Evolutionary conservation across 2,888 invertebrate species (phyloP), one percentile per base, ranked within the genome.

Genomic region (Gortyna flavago): DNA sequence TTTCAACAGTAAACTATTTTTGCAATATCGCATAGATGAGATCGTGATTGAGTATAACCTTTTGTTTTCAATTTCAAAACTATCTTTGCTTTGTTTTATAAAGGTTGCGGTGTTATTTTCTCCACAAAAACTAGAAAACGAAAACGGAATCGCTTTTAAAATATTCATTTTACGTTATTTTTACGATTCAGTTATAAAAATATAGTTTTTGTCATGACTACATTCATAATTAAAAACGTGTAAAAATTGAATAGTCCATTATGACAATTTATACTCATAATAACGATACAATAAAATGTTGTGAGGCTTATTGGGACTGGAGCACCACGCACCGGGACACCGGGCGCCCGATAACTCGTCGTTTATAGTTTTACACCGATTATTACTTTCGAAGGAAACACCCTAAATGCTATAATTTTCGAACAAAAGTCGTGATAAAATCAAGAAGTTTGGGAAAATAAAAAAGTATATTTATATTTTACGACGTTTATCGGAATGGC

Each of bases 221-320:
- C 51, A 80, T 84, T 83, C 78, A 72, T 80, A 87, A 35, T 84
- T 83, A 83, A 75, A 84, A 83, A 79, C 78, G 70, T 72, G 83
- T 85, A 81, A 85, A 83, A 87, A 71, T 81, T 87, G 88, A 85
- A 87, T 83, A 81, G 88, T 74, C 75, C 72, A 83, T 85, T 84
- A 75, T 38, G 70, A 68, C 54, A 82, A 84, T 84, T 81, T 86
- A 80, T 87, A 48, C 75, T 81, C 62, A 44, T 81, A 81, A 35
- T 80, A 73, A 79, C 70, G 79, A 81, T 66, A 86, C 79, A 76
- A 81, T 85, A 84, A 84, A 87, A 72, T 65, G 48, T 61, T 64
- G 77, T 74, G 71, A 65, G 62, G 77, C 77, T 70, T 71, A 57
- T 65, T 32, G 65, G 68, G n/a, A 13, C 13, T 8, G 66, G 69